Percentiles rank a stretch among this genome's conserved stretches.
Evolutionary conservation across 1,140 invertebrate genomes (phyloP).

Genomic region (Nasonia giraulti): DNA sequence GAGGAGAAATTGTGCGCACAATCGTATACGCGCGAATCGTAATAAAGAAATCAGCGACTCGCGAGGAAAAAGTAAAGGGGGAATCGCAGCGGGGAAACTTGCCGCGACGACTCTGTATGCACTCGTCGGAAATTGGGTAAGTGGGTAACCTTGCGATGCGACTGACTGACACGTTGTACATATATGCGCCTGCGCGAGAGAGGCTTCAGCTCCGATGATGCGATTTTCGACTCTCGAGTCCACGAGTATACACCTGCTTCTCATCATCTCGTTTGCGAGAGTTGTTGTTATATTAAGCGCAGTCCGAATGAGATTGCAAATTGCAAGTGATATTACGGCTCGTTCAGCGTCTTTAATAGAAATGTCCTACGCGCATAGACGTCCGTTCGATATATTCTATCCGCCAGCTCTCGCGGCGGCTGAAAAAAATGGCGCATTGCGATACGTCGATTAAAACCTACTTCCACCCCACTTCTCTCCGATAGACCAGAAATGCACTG

Average conservation of each 20-base stretch:
- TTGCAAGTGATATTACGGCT: neutral
- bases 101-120: neutral
- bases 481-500: neutral
- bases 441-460: too few species aligned
- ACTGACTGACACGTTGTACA: neutral
- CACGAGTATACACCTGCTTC: too few species aligned
- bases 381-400: neutral
- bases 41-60: conserved; percentile 30
- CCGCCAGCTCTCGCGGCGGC: too few species aligned
- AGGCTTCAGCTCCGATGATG: neutral
- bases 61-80: neutral
- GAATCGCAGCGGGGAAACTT: conserved; percentile 25
- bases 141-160: conserved; percentile 56
- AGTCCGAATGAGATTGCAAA: neutral
- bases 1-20: neutral
- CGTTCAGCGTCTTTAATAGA: neutral
- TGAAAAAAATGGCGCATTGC: neutral
- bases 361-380: neutral
- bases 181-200: neutral
- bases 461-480: neutral
- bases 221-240: neutral
- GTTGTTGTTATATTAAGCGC: neutral
- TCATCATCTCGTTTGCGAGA: neutral
- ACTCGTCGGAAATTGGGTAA: conserved; percentile 56
- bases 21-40: conserved; percentile 26